These are phyloP conservation scores for Mobula hypostoma DNA, from an alignment of 2,113 vertebrate species.

Conservation along the genomic window DNA sequence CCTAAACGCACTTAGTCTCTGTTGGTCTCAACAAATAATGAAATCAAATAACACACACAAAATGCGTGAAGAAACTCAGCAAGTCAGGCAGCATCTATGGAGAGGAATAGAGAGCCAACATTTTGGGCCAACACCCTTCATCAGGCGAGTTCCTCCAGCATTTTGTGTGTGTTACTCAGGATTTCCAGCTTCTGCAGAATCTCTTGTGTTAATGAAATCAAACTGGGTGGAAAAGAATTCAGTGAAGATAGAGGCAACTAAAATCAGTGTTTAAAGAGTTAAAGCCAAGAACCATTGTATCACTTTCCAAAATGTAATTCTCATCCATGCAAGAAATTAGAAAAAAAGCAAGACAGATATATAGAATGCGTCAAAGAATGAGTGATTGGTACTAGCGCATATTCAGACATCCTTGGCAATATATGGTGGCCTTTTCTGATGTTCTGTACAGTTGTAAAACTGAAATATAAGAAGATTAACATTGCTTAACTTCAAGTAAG, in stretches of 20 bases:
- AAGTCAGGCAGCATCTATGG: too few relatives aligned
- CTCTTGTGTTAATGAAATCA: background rate
- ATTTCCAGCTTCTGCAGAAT: too few relatives aligned
- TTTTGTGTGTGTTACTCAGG: too few relatives aligned
- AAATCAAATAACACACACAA: background rate
- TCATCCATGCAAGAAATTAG: constrained; percentile 25
- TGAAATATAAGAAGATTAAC: constrained; percentile 32
- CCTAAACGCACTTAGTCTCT: background rate
- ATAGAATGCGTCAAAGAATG: constrained; percentile 6
- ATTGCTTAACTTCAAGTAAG: constrained; percentile 19
- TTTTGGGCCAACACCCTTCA: too few relatives aligned
- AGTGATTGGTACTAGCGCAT: background rate
- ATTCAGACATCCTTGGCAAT: background rate
- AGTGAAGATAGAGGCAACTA: background rate
- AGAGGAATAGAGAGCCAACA: too few relatives aligned
- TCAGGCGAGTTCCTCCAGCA: too few relatives aligned
- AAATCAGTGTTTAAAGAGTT: background rate
- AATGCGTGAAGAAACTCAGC: too few relatives aligned
- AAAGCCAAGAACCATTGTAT: background rate
- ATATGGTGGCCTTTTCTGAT: constrained; percentile 12
- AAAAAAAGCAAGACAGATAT: constrained; percentile 13
- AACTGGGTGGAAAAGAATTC: too few relatives aligned
- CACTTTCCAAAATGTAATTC: constrained; percentile 30
- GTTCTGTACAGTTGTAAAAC: background rate
- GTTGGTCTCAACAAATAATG: too few relatives aligned